Conservation (phyloP, 2,888 invertebrate genomes). For the Scotopteryx bipunctaria region DNA sequence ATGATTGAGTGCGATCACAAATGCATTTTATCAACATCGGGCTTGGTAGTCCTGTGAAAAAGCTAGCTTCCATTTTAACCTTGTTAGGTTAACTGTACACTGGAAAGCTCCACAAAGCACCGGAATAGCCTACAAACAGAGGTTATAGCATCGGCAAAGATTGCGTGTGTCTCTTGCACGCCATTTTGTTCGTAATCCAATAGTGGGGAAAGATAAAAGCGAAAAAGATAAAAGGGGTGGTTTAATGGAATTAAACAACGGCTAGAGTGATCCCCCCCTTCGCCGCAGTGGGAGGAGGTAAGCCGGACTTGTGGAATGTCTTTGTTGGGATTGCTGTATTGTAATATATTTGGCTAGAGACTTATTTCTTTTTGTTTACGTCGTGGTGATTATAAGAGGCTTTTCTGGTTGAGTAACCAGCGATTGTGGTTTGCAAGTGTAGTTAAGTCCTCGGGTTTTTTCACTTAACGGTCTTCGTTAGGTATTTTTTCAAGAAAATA, state of each 20-base stretch:
- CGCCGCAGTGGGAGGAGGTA: conserved; percentile 53
- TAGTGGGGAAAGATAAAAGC: conserved; percentile 79
- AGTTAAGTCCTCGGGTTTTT: conserved; percentile 1
- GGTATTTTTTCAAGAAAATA: background rate
- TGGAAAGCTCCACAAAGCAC: conserved; percentile 33
- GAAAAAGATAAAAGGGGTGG: conserved; percentile 80
- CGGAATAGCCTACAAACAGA: conserved; percentile 58
- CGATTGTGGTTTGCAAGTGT: conserved; percentile 29
- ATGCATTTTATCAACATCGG: too few species aligned
- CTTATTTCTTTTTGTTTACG: conserved; percentile 49
- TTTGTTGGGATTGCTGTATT: conserved; percentile 69
- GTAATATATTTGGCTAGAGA: conserved; percentile 55
- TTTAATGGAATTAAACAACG: conserved; percentile 82
- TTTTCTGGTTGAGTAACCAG: conserved; percentile 38
- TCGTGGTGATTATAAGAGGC: conserved; percentile 46
- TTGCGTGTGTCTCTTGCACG: conserved; percentile 77
- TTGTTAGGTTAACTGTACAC: conserved; percentile 26
- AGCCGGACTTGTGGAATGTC: conserved; percentile 77
- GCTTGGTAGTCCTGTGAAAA: conserved; percentile 1
- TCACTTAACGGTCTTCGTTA: background rate
- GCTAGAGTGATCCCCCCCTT: conserved; percentile 44
- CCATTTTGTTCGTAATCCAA: conserved; percentile 80
- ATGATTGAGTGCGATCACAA: too few species aligned
- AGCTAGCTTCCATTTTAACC: conserved; percentile 4
- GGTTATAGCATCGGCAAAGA: conserved; percentile 64